A percentile compares a stretch with the other conserved stretches of the same genome.
These are phyloP conservation scores for Thereva unica DNA, from an alignment of 2,888 invertebrate species.

Conservation along the genomic window DNA sequence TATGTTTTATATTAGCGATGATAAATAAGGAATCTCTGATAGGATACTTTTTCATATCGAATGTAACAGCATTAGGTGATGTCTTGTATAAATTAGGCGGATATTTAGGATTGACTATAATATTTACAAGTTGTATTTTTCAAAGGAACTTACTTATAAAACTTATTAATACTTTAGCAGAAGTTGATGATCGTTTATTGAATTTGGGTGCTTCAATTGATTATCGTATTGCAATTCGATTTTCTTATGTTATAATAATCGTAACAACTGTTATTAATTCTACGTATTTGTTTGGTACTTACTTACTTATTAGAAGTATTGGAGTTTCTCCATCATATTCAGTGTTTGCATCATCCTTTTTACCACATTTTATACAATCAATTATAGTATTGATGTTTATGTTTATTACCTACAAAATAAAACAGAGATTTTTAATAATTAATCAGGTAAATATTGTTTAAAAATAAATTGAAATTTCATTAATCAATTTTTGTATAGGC, in stretches of 20 bases:
- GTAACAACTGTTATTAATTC: constrained; percentile 48
- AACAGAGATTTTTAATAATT: constrained; percentile 51
- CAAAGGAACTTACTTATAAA: constrained; percentile 50
- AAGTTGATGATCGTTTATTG: constrained; percentile 50
- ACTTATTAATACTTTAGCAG: constrained; percentile 49
- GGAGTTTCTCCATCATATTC: constrained; percentile 51
- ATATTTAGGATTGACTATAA: constrained; percentile 51
- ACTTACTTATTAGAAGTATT: constrained; percentile 45
- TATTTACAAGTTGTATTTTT: constrained; percentile 50
- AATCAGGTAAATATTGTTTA: constrained; percentile 48
- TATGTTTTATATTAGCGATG: constrained; percentile 50
- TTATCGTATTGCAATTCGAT: constrained; percentile 50
- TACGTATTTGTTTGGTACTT: constrained; percentile 45
- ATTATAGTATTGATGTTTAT: constrained; percentile 55
- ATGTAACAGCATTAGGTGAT: constrained; percentile 53
- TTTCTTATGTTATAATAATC: constrained; percentile 47
- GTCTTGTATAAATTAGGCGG: constrained; percentile 53
- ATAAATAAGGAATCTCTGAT: constrained; percentile 52
- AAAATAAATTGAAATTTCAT: constrained; percentile 24
- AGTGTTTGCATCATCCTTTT: constrained; percentile 52
- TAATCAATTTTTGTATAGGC: neutral
- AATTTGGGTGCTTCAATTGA: constrained; percentile 51
- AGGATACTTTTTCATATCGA: constrained; percentile 54
- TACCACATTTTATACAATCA: constrained; percentile 53
- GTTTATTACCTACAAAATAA: constrained; percentile 51